Evolutionary conservation across 2,113 vertebrate genomes (phyloP), one percentile per base, ranked within the genome.

Genomic region (Hippocampus guttulatus): DNA sequence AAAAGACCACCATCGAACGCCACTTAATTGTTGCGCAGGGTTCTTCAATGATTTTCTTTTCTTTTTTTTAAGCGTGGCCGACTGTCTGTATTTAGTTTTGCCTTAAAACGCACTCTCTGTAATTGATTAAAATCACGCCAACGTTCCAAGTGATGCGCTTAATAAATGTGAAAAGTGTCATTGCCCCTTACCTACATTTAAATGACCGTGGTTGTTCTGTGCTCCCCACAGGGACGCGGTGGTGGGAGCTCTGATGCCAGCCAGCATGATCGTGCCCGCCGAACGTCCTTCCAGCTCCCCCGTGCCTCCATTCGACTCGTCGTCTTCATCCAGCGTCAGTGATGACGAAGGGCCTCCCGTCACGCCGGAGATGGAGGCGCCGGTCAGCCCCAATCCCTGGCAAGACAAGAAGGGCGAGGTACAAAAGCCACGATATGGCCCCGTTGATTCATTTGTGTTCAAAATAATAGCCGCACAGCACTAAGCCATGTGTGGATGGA

Each of bases 351-450:
- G 94, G 1, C 89, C 92, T 40, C 68, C 93, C 3, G 72, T 95
- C 58, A 85, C 88, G 5, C 71, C 90, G 38, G 96, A 97, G 73
- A 38, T 77, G 0, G 97, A 99, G 65, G 97, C 96, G 40, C 88
- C 93, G 16, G 79, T 95, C 84, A 98, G 96, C 83, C 96, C 96
- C 52, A 95, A 93, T 73, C 95, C 93, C 0, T 98, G 97, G 97
- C 96, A 96, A 76, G 97, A 99, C 78, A 94, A 94, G 85, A 95
- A 93, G 79, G 93, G 93, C 60, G 97, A 98, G 95, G 96, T 98
- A 85, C 87, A 49, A n/a, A 40, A 21, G 3, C 0, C 7, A 63
- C 14, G 25, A 18, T 25, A 51, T 1, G 49, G 16, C 21, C 20
- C 21, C 52, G 8, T 55, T n/a, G 9, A 55, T 9, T 11, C 52